Evolutionary conservation across 2,113 vertebrate species (phyloP), one percentile per base, ranked within the genome.

Genomic region (Saccopteryx bilineata): DNA sequence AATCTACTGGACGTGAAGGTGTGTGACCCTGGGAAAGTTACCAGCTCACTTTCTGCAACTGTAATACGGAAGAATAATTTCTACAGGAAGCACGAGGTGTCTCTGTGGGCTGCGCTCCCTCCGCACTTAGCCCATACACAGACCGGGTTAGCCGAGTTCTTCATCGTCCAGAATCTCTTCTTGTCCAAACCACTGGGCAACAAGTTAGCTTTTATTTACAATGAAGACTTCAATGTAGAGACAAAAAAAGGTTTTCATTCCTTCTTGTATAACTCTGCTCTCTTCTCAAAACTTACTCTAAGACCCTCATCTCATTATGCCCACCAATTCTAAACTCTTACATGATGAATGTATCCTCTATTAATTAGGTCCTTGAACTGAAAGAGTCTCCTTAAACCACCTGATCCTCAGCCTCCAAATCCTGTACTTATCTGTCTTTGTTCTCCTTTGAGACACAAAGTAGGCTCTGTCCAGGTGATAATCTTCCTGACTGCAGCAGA

Each of bases 261-360:
- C 46, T 75, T 96, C 33, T 95, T 94, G 68, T 19, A 76, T 39
- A 90, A 12, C 12, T 90, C 28, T 78, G 12, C 24, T 75, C 76
- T 87, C 31, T 72, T 81, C 72, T 66, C 56, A 91, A 69, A 54
- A 71, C 50, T 50, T 7, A 56, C 54, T 46, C 83, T 5, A 13
- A 39, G 39, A 68, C n/a, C 31, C 48, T 79, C 28, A 52, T 46
- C 10, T 83, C 10, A 52, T 31, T 50, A 15, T 14, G 1, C 71
- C 9, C 10, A 48, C 5, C 15, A 10, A 7, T 69, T 54, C 14
- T 50, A 61, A 72, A 82, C 5, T 63, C 9, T 31, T 74, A 1
- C 11, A 9, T 88, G n/a, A 74, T 63, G 60, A n/a, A 75, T 58
- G 12, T 56, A 10, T 19, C 5, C 7, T 86, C 11, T 63, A 80